Base-by-base conservation (phyloP, 2,113 vertebrate species). In the Jacana jacana region DNA sequence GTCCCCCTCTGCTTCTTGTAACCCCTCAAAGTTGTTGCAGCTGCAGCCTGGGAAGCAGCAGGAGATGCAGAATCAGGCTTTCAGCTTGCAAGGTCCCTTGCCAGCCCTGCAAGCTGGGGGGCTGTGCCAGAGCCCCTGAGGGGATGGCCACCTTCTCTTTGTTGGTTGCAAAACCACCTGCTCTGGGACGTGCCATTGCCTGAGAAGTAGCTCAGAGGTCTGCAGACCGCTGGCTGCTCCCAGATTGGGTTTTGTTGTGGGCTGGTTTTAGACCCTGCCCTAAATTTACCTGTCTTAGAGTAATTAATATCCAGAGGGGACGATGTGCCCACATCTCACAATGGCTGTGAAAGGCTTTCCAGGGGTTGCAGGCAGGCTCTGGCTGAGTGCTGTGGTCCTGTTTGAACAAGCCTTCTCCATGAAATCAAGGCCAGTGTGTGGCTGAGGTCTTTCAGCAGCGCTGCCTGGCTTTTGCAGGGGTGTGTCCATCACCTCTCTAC, bases 401-500 rank as follows among this genome's bases (percentile, higher is more conserved):
- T 35, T 63, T 42, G 57, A 52, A 40, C 6, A 52, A 75, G 24
- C 14, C 65, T 7, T 15, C n/a, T 86, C 37, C 30, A 15, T 7
- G 39, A 77, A 42, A 71, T 10, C 42, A 52, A 42, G 39, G 24
- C 7, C 44, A 42, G 71, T 1, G 0, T 40, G n/a, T 24, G 58
- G 30, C 60, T 0, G 2, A 58, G 37, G 0, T 1, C n/a, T 52
- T 24, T 66, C 33, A 23, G 33, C 1, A 0, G 10, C 1, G 0
- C 79, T 66, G n/a, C n/a, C n/a, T 54, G 52, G 60, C 51, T 58
- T 68, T 66, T 46, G 31, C 65, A 44, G 31, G 39, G 16, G 4
- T 1, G 4, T 0, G 52, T 54, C 46, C 52, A 42, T 75, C 18
- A 7, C 1, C 2, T 17, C 48, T 61, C 71, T 44, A 35, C 25